Percentiles rank a stretch among this genome's conserved stretches.
phyloP scores from a whole-genome alignment of 2,888 invertebrate genomes.

The Papilio demoleus region DNA sequence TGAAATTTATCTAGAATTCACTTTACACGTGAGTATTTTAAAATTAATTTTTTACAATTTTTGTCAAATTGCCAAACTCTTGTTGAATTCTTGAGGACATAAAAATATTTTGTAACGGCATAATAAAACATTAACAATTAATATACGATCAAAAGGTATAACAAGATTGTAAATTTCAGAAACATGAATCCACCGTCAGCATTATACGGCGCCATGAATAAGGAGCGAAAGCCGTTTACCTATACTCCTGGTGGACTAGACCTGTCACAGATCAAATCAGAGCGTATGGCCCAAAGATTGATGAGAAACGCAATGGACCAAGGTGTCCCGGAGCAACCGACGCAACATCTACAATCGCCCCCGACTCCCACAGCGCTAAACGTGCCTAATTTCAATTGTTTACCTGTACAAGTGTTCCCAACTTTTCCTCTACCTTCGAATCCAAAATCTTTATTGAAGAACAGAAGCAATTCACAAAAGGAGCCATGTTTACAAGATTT shows the following conservation, averaged over 20 bases:
- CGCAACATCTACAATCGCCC: conserved; percentile 76
- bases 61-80: conserved; percentile 77
- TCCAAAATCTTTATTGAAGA: conserved; percentile 82
- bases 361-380: conserved; percentile 75
- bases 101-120: conserved; percentile 53
- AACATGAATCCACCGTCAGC: conserved; percentile 90
- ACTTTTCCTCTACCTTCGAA: conserved; percentile 88
- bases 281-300: conserved; percentile 92
- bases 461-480: conserved; percentile 65
- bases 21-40: conserved; percentile 73
- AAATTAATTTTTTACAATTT: conserved; percentile 68
- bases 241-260: conserved; percentile 97
- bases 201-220: conserved; percentile 94
- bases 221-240: conserved; percentile 97
- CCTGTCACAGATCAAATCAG: conserved; percentile 94
- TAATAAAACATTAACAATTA: conserved; percentile 48
- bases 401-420: conserved; percentile 81
- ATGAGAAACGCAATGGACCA: conserved; percentile 84
- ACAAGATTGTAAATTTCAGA: conserved; percentile 59
- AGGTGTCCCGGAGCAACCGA: conserved; percentile 87
- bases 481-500: conserved; percentile 53
- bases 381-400: conserved; percentile 75
- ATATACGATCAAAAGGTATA: conserved; percentile 44
- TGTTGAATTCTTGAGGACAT: conserved; percentile 56
- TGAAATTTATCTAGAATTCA: conserved; percentile 61